Percentiles rank a stretch among this genome's conserved stretches.
phyloP scores from a whole-genome alignment of 2,888 invertebrate genomes.

The Nowickia ferox region DNA sequence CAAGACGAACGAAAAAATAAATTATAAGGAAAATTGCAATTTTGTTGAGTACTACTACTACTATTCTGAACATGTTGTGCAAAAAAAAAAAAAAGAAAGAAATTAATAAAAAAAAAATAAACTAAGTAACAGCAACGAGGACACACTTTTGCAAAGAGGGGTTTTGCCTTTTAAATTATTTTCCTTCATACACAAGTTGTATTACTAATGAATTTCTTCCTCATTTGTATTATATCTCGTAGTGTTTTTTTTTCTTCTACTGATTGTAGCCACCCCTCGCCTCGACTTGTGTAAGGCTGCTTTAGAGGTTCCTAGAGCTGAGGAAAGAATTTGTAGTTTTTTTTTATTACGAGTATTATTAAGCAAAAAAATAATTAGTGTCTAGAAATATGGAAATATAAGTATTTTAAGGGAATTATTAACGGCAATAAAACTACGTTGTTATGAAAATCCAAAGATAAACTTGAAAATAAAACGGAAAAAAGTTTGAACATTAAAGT shows the following conservation, averaged over 20 bases:
- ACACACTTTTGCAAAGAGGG: constrained; percentile 31
- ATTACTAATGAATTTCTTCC: constrained; percentile 70
- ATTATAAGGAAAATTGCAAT: constrained; percentile 70
- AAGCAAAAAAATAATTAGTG: constrained; percentile 69
- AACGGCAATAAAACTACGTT: not conserved
- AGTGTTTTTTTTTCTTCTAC: constrained; percentile 12
- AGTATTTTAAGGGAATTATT: constrained; percentile 48
- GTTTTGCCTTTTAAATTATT: constrained; percentile 61
- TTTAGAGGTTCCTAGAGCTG: constrained; percentile 1
- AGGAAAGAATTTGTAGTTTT: not conserved
- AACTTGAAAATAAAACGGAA: not conserved
- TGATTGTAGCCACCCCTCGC: not conserved
- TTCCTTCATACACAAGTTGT: constrained; percentile 64
- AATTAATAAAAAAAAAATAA: constrained; percentile 1
- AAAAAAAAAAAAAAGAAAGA: constrained; percentile 5
- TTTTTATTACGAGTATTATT: constrained; percentile 18
- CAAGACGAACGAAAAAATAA: constrained; percentile 30
- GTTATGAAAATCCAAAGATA: constrained; percentile 10
- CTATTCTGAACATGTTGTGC: constrained; percentile 30
- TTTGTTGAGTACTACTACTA: constrained; percentile 62
- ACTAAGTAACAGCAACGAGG: constrained; percentile 39
- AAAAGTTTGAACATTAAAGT: too few relatives aligned
- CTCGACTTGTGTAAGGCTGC: not conserved
- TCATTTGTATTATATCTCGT: constrained; percentile 52
- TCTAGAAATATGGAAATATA: constrained; percentile 60